Evolutionary conservation across 2,113 vertebrate species (phyloP).

Genomic region (Zosterops lateralis): DNA sequence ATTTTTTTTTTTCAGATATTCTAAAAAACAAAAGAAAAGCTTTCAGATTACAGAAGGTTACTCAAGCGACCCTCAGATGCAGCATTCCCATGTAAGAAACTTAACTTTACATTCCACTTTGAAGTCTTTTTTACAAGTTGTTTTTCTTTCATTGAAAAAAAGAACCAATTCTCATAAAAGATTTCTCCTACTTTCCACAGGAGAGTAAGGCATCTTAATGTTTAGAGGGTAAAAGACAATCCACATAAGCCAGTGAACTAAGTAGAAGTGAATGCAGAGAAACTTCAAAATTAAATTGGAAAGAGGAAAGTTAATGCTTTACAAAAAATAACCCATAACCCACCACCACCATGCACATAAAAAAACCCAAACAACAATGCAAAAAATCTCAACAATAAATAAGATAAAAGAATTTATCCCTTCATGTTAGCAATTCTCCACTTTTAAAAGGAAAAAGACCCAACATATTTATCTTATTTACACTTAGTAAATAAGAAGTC

Average conservation of each 20-base stretch:
- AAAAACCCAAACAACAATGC: too few relatives aligned
- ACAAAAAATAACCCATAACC: neutral
- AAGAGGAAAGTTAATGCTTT: neutral
- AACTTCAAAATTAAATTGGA: neutral
- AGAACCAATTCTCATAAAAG: neutral
- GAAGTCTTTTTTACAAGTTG: neutral
- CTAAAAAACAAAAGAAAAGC: neutral
- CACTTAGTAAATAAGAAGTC: neutral
- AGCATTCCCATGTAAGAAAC: neutral
- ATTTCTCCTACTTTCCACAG: neutral
- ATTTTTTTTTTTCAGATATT: neutral
- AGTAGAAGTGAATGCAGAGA: neutral
- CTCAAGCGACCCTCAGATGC: neutral
- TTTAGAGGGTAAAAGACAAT: rapidly evolving
- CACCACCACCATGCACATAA: neutral
- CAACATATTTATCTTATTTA: neutral
- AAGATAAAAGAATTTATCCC: neutral
- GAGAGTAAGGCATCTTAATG: neutral
- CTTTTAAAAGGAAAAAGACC: neutral
- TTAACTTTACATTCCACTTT: neutral
- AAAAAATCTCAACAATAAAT: neutral
- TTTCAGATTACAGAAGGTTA: neutral
- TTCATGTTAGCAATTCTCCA: neutral
- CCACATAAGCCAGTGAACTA: neutral
- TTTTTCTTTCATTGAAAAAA: neutral